These are phyloP conservation scores for Ageneiosus marmoratus DNA, from an alignment of 2,113 vertebrate species.

Conservation along the genomic window DNA sequence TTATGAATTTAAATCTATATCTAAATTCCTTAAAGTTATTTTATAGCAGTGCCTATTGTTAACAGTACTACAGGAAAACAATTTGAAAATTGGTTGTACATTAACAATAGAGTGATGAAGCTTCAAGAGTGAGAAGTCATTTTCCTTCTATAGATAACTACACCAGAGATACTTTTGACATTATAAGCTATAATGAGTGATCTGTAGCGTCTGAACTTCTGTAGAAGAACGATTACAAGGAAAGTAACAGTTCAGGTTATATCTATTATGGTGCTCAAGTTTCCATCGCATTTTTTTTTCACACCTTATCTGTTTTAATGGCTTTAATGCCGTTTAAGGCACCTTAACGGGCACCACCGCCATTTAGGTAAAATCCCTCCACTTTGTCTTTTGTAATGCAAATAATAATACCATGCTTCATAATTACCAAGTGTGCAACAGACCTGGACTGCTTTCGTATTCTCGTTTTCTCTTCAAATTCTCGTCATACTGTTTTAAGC, in stretches of 20 bases:
- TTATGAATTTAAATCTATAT: background rate
- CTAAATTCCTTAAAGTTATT: background rate
- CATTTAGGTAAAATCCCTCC: background rate
- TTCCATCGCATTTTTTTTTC: background rate
- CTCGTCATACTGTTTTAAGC: background rate
- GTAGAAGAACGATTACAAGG: background rate
- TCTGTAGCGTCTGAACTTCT: no score
- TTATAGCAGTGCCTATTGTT: background rate
- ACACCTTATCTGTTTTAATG: background rate
- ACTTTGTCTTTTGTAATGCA: background rate
- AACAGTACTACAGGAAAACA: background rate
- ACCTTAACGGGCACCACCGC: background rate
- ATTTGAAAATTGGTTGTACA: background rate
- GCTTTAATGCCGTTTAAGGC: background rate
- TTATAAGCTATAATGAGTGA: constrained; percentile 4
- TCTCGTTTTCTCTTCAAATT: background rate
- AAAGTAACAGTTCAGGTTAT: background rate
- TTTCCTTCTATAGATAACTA: background rate
- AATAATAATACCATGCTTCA: background rate
- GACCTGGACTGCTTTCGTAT: background rate
- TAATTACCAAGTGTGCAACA: background rate
- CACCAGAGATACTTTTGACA: constrained; percentile 12
- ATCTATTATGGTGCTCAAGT: background rate
- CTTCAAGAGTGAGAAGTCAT: background rate
- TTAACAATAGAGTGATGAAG: background rate